Conservation (phyloP, 37 sponge, comb jelly and placozoan species). For the Spongilla lacustris region DNA sequence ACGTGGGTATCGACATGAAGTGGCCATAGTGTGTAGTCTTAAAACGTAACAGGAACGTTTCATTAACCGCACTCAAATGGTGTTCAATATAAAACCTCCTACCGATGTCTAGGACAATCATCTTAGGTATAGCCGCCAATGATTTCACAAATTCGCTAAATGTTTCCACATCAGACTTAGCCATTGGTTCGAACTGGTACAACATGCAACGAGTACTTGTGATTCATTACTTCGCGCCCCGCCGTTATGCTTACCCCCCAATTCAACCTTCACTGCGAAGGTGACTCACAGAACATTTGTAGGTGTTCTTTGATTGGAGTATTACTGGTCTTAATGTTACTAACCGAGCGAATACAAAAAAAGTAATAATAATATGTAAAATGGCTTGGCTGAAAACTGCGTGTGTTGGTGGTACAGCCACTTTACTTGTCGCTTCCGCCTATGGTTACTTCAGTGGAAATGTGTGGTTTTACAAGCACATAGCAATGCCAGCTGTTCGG, state of each 20-base stretch:
- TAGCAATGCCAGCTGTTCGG: conserved; percentile 59
- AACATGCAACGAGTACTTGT: too few relatives aligned
- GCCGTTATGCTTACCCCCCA: too few relatives aligned
- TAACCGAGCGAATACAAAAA: too few relatives aligned
- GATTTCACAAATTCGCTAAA: conserved; percentile 43
- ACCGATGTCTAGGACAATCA: conserved; percentile 64
- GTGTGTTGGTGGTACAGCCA: conserved; percentile 15
- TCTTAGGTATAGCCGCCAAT: conserved; percentile 31
- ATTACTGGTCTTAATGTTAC: too few relatives aligned
- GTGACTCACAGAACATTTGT: too few relatives aligned
- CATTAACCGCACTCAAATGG: neutral
- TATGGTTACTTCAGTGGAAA: conserved; percentile 40
- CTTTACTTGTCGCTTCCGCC: conserved; percentile 14
- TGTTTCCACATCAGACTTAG: neutral
- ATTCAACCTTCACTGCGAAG: too few relatives aligned
- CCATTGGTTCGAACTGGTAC: neutral
- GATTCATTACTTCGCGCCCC: too few relatives aligned
- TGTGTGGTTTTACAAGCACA: conserved; percentile 44
- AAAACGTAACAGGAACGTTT: neutral
- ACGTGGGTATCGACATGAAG: conserved; percentile 66
- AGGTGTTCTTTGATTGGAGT: too few relatives aligned
- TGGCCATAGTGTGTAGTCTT: conserved; percentile 76
- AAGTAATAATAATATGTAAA: neutral
- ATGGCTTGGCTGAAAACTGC: conserved; percentile 2
- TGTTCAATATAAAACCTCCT: neutral